Percentiles rank a stretch among this genome's conserved stretches.
Conservation (phyloP, 2,888 invertebrate species). For the Drosophila anomelani region DNA sequence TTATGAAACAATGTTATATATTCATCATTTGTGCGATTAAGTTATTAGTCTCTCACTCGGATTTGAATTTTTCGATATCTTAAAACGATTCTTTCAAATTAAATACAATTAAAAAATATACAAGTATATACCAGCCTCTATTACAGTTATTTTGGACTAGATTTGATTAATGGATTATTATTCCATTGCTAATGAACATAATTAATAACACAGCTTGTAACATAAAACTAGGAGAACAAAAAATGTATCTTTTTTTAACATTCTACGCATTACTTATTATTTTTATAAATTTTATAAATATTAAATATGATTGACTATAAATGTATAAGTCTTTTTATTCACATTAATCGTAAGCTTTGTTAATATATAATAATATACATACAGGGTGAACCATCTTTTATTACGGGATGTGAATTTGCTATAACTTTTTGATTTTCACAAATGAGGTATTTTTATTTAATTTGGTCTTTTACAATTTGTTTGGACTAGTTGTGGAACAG, state of each 20-base stretch:
- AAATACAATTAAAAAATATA: slow-evolving; percentile 36
- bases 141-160: slow-evolving; percentile 30
- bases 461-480: too few relatives aligned
- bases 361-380: too few relatives aligned
- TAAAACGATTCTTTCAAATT: slow-evolving; percentile 22
- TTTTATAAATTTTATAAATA: slow-evolving; percentile 30
- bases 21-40: slow-evolving; percentile 47
- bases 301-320: slow-evolving; percentile 58
- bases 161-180: slow-evolving; percentile 1
- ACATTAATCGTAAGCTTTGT: slow-evolving; percentile 64
- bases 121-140: slow-evolving; percentile 33
- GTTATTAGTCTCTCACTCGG: slow-evolving; percentile 70
- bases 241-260: slow-evolving; percentile 6
- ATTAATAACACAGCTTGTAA: slow-evolving; percentile 14
- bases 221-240: slow-evolving; percentile 2
- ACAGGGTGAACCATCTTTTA: too few relatives aligned
- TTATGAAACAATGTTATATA: slow-evolving; percentile 23
- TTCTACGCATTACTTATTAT: slow-evolving; percentile 53
- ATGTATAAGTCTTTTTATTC: slow-evolving; percentile 73
- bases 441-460: too few relatives aligned
- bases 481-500: too few relatives aligned
- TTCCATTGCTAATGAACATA: slow-evolving; percentile 2
- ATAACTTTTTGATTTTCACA: too few relatives aligned
- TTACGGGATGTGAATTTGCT: too few relatives aligned
- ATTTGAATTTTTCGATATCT: slow-evolving; percentile 61